Evolutionary conservation across 2,797 vertebrate species (phyloP), one percentile per base, ranked within the genome.

Genomic region (Phataginus tricuspis): DNA sequence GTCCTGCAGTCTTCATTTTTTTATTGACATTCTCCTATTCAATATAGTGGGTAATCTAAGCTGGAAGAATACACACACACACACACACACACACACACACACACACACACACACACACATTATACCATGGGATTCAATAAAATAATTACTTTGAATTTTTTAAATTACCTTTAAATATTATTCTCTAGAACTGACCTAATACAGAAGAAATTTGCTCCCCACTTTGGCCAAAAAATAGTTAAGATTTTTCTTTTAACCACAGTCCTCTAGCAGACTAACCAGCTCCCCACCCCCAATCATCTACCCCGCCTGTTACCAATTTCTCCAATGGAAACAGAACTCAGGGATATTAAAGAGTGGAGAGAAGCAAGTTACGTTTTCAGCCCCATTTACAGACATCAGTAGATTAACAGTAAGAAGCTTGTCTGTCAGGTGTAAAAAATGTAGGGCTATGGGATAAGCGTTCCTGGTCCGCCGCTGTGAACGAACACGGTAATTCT

Each of bases 1-100:
- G 66, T 23, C 63, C 3, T 78, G 18, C 51, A 37, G 27, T 57
- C n/a, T 49, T 91, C 9, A 7, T 64, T 95, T 82, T 77, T 61
- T 75, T 63, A 68, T n/a, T 88, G 37, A 55, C 39, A 90, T 78
- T 68, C 25, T 77, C 93, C 59, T 80, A 18, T 69, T 71, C 42
- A 75, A n/a, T 71, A 69, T 8, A 71, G 27, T 55, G 37, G 25
- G 18, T 68, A 72, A 61, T 88, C 27, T 69, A 55, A 92, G 12
- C 23, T 85, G 27, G 39, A 27, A 16, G 37, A 37, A 37, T 39
- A 39, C 39, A 39, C 5, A 39, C 39, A 39, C 39, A 39, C 39
- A 39, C 39, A 39, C 39, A 39, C 39, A 39, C 39, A 45, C 42
- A 45, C 42, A 45, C 42, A 45, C 45, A 45, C 45, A 45, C 45